These are phyloP conservation scores for Agrochola lota DNA, from an alignment of 2,888 invertebrate species.

Conservation along the genomic window DNA sequence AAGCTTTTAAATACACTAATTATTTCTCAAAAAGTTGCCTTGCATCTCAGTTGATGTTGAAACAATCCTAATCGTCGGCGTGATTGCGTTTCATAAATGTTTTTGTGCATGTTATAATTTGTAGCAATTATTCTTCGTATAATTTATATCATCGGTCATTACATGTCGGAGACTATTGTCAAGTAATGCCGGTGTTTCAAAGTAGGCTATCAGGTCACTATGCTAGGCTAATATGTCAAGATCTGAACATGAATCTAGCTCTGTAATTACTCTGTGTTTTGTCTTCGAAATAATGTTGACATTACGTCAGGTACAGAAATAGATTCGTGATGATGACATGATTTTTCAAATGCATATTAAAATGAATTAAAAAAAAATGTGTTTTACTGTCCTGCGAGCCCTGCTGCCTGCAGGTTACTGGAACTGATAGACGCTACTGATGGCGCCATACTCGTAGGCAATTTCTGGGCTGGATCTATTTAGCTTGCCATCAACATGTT, in stretches of 20 bases:
- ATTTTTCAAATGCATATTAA: conserved; percentile 2
- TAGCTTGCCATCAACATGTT: neutral
- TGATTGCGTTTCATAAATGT: conserved; percentile 40
- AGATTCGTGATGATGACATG: neutral
- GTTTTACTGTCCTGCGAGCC: neutral
- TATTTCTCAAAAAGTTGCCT: conserved; percentile 38
- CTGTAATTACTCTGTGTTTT: conserved; percentile 35
- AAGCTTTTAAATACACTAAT: conserved; percentile 37
- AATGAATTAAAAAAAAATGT: too few relatives aligned
- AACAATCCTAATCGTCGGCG: conserved; percentile 43
- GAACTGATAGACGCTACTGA: neutral
- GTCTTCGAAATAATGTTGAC: conserved; percentile 28
- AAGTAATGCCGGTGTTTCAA: conserved; percentile 26
- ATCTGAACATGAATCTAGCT: conserved; percentile 31
- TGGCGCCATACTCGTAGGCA: rapidly evolving
- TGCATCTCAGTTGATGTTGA: conserved; percentile 27
- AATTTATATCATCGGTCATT: conserved; percentile 14
- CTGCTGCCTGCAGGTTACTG: too few relatives aligned
- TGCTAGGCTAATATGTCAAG: conserved; percentile 56
- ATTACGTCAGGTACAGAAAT: conserved; percentile 10
- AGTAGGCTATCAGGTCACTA: conserved; percentile 41
- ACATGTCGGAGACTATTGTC: conserved; percentile 29
- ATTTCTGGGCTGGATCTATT: neutral
- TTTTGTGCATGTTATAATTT: conserved; percentile 57
- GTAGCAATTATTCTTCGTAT: conserved; percentile 44